Evolutionary conservation across 2,113 vertebrate genomes (phyloP), one percentile per base, ranked within the genome.

Genomic region (Ptychochromis oligacanthus): DNA sequence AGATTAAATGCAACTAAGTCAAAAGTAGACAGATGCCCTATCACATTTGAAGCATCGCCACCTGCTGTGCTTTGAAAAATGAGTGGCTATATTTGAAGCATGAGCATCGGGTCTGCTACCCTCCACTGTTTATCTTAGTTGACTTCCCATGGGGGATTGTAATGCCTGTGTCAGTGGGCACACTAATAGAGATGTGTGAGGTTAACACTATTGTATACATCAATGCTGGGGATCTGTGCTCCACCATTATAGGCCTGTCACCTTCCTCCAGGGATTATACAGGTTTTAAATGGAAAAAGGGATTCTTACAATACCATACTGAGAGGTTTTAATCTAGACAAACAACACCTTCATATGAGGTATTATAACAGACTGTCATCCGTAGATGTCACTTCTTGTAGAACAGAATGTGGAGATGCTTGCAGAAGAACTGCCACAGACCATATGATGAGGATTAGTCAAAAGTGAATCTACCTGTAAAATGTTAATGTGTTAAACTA

Each of bases 181-280:
- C 87, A 84, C 91, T 92, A 92, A 93, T 93, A 93, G 90, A 93
- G 94, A 92, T 90, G 83, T 92, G 93, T 93, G 91, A 86, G 91
- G 93, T 90, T 91, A 91, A 89, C 79, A 87, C 86, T 84, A 87
- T 91, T 90, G 82, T 91, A 91, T 94, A 93, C 74, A 91, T 93
- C 93, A 93, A 87, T 78, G 86, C 84, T 86, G 77, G 75, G 61
- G 76, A 91, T 91, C 91, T 89, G 88, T 65, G 91, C 85, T 86
- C 84, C 76, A 36, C 89, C 65, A 91, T 93, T 92, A 92, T 85
- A 88, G 87, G 64, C 81, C 90, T 92, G 93, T 91, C 92, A 89
- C 77, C 89, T 89, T 81, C 70, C 85, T 75, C 59, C 14, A 8
- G 84, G 91, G 94, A 94, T 94, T 94, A 93, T 80, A 85, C 84